Conservation (phyloP, 2,888 invertebrate species). For the Andrena flavipes region DNA sequence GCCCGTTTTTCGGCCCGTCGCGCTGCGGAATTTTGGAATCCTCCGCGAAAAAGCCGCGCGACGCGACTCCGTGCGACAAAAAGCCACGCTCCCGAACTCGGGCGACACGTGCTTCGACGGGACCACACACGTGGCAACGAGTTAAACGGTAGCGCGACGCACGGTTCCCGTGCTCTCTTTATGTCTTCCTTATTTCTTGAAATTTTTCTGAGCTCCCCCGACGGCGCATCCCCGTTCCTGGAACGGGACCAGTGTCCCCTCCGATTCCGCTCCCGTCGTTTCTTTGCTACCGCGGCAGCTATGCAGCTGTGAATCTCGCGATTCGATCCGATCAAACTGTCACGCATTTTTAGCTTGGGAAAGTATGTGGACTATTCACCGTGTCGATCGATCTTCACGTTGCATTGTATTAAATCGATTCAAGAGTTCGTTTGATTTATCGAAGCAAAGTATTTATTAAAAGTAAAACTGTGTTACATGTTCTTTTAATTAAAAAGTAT, state of each 20-base stretch:
- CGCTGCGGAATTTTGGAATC: conserved; percentile 72
- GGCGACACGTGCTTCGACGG: conserved; percentile 64
- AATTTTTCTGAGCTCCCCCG: conserved; percentile 32
- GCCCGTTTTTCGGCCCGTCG: conserved; percentile 15
- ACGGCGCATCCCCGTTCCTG: conserved; percentile 35
- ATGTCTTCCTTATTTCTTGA: conserved; percentile 47
- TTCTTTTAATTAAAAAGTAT: no score
- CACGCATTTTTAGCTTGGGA: no score
- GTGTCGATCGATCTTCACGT: no score
- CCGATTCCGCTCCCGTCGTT: neutral
- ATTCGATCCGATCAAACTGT: neutral
- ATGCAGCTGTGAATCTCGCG: neutral
- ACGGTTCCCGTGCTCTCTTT: conserved; percentile 12
- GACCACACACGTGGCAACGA: conserved; percentile 73
- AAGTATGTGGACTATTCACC: no score
- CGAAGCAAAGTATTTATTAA: no score
- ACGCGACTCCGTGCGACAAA: conserved; percentile 63
- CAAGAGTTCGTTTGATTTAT: no score
- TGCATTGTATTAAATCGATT: no score
- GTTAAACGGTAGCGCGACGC: conserved; percentile 35
- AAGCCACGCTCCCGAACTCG: conserved; percentile 52
- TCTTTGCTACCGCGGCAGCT: neutral
- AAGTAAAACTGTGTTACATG: no score
- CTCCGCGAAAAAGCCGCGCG: conserved; percentile 69
- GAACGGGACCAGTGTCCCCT: conserved; percentile 9